Percentiles rank a stretch among this genome's conserved stretches.
Conservation (phyloP, 1,140 invertebrate species). For the Drosophila sturtevanti region DNA sequence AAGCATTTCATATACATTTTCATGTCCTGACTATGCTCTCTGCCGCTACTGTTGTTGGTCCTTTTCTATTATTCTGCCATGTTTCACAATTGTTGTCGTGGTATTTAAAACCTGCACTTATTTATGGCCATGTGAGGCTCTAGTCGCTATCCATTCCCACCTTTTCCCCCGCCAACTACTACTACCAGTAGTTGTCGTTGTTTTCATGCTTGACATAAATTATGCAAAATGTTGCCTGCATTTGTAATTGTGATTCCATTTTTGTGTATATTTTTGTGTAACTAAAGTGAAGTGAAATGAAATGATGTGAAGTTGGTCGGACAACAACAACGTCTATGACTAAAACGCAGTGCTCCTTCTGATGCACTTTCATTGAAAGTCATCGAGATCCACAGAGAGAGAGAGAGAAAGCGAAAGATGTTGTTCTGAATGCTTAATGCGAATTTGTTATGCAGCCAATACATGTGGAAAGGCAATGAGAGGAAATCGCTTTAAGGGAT, state of each 20-base stretch:
- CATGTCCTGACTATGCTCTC: slow-evolving; percentile 25
- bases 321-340: slow-evolving; percentile 1
- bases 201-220: slow-evolving; percentile 80
- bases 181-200: slow-evolving; percentile 42
- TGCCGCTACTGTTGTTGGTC: slow-evolving; percentile 43
- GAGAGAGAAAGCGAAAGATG: slow-evolving; percentile 4
- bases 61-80: slow-evolving; percentile 79
- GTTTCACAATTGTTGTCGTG: slow-evolving; percentile 79
- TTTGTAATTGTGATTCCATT: slow-evolving; percentile 77
- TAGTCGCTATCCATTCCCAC: slow-evolving; percentile 3
- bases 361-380: slow-evolving; percentile 19
- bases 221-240: slow-evolving; percentile 78
- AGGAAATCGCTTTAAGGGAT: slow-evolving; percentile 28
- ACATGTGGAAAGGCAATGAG: slow-evolving; percentile 1
- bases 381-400: slow-evolving; percentile 6
- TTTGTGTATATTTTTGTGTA: slow-evolving; percentile 40
- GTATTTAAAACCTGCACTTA: slow-evolving; percentile 80
- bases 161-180: no score
- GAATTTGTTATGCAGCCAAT: slow-evolving; percentile 25
- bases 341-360: background rate
- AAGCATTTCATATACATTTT: slow-evolving; percentile 42
- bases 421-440: slow-evolving; percentile 17
- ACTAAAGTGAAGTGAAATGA: slow-evolving; percentile 37
- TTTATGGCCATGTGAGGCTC: slow-evolving; percentile 69
- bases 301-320: slow-evolving; percentile 8